Evolutionary conservation across 2,797 vertebrate genomes (phyloP).

Genomic region (Chaetodon trifasciatus): DNA sequence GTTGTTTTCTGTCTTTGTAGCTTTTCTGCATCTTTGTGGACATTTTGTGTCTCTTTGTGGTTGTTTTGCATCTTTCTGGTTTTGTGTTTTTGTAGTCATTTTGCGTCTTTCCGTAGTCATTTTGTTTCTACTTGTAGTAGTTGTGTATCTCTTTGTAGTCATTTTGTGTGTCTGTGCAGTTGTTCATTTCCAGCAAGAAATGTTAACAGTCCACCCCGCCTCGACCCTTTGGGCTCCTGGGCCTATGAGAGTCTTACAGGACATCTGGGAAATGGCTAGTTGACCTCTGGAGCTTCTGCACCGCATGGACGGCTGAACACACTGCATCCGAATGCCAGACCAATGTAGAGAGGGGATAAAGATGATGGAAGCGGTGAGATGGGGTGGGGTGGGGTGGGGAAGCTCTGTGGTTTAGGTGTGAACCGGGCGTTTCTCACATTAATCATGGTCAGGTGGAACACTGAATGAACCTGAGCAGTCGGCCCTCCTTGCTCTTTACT

Average conservation of each 20-base stretch:
- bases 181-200: background rate
- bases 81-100: background rate
- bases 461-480: slow-evolving; percentile 46
- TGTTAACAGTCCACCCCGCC: background rate
- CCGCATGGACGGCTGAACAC: slow-evolving; percentile 46
- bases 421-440: slow-evolving; percentile 57
- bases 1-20: background rate
- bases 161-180: background rate
- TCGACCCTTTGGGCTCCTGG: background rate
- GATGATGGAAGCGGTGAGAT: slow-evolving; percentile 14
- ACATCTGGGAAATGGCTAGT: slow-evolving; percentile 35
- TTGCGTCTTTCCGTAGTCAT: background rate
- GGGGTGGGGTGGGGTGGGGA: background rate
- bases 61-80: background rate
- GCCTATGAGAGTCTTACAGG: slow-evolving; percentile 11
- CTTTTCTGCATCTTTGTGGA: background rate
- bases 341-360: slow-evolving; percentile 21
- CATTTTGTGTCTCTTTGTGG: background rate
- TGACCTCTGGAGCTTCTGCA: slow-evolving; percentile 47
- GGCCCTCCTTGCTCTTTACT: slow-evolving; percentile 26
- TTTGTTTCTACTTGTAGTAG: background rate
- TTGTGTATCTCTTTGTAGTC: background rate
- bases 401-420: slow-evolving; percentile 40
- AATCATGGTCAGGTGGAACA: slow-evolving; percentile 63
- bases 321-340: slow-evolving; percentile 33